Evolutionary conservation across 2,888 invertebrate species (phyloP), one percentile per base, ranked within the genome.

Genomic region (Protodeltote pygarga): DNA sequence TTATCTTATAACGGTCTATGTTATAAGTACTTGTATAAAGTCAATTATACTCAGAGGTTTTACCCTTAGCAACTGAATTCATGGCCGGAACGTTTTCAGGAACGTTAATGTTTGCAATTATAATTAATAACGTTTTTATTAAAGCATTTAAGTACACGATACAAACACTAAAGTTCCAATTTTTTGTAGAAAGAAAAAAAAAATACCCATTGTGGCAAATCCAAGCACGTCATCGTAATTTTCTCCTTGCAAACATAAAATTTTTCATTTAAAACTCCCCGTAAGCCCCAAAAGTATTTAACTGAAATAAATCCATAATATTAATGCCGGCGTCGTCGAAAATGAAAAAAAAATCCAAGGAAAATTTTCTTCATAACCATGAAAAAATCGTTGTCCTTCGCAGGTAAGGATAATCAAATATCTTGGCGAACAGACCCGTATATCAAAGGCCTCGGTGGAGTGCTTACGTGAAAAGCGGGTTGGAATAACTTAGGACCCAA

Each of bases 401-500:
- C 48, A 58, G 65, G 70, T 62, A 69, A 34, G 47, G 55, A 65
- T 69, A 65, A 60, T 69, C 67, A 69, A 67, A 67, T 67, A 65
- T 69, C 63, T 53, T 20, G 19, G 41, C 20, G 59, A 59, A 33
- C 38, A 51, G 31, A 46, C 42, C 47, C 55, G 51, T 67, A 65
- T 67, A 65, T 65, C 70, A 67, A 63, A 69, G 33, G 45, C 35
- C 60, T 51, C 66, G 15, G 51, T 40, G 59, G 69, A 59, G 63
- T 59, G 55, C 66, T 63, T 65, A 57, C 53, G 38, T 17, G 44
- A 46, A 51, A 64, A 57, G 41, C 29, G 50, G 52, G 41, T 44
- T 45, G 38, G 66, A 69, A 67, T 69, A 63, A 59, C 63, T 67
- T 60, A 65, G 50, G 21, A 23, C 40, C 47, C 15, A 38, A 44